These are phyloP conservation scores for Paraescarpia echinospica DNA, from an alignment of 1,140 invertebrate species.

Conservation along the genomic window DNA sequence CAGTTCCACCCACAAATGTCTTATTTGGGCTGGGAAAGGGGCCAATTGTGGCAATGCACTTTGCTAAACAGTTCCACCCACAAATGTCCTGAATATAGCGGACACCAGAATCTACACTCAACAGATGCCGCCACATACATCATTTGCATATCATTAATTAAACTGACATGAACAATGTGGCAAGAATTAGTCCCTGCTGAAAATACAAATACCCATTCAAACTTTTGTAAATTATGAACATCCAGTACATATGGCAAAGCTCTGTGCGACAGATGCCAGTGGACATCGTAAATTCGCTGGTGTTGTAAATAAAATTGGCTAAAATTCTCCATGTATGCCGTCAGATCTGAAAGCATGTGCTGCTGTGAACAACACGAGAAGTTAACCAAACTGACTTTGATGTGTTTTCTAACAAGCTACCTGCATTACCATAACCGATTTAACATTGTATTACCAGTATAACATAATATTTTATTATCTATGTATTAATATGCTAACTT, in stretches of 20 bases:
- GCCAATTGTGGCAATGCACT: too few species aligned
- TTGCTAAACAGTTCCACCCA: not conserved
- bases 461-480: too few species aligned
- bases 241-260: not conserved
- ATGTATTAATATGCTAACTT: too few species aligned
- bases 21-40: too few species aligned
- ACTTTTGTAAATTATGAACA: not conserved
- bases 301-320: not conserved
- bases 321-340: not conserved
- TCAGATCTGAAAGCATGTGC: not conserved
- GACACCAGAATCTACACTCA: not conserved
- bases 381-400: not conserved
- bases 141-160: conserved; percentile 2
- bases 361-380: not conserved
- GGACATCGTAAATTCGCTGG: not conserved
- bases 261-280: not conserved
- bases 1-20: too few species aligned
- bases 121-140: not conserved
- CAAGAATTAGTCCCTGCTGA: not conserved
- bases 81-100: not conserved
- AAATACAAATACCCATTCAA: not conserved
- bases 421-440: not conserved
- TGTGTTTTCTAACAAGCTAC: not conserved
- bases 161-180: not conserved
- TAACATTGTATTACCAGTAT: not conserved